Evolutionary conservation across 1,140 invertebrate genomes (phyloP), one percentile per base, ranked within the genome.

Genomic region (Hylaeus anthracinus): DNA sequence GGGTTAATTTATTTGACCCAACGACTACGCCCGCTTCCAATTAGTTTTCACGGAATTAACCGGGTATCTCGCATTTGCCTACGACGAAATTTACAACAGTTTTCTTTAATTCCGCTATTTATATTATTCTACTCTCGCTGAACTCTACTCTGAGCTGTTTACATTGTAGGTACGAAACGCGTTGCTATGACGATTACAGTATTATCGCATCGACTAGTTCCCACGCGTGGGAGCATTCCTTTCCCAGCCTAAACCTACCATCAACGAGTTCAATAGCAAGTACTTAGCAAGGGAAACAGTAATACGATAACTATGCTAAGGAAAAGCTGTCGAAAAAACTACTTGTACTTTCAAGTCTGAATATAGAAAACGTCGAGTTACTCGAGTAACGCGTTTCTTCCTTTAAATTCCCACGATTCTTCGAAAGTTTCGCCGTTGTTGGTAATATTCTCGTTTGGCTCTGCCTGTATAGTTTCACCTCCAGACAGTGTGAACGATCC

Each of bases 1-100:
- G 83, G 89, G 90, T 91, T 90, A 92, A 92, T 92, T 91, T 88
- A 91, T 91, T 92, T 91, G 87, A 92, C 89, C 88, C 76, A 78
- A 72, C 79, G 70, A 80, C 77, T 83, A 83, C 66, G 80, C 73
- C 83, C 70, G 76, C 76, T 81, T 77, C 81, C 87, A 90, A 90
- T 90, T 90, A 88, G 75, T 79, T 71, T 74, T 63, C 71, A 61
- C 41, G 45, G 64, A 41, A 63, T 84, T 74, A 66, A 84, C 48
- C 77, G 77, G 48, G 15, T 73, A 72, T 86, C 55, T 65, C 72
- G 78, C 86, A 70, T 9, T 67, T 64, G 39, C 12, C n/a, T 64
- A 69, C 26, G 37, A 10, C 72, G 53, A 63, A 65, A 79, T 79
- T 65, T 43, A 79, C 51, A 43, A 79, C 64, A 37, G 3, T 15